Evolutionary conservation across 2,888 invertebrate genomes (phyloP).

Genomic region (Leptopilina drosophilae): DNA sequence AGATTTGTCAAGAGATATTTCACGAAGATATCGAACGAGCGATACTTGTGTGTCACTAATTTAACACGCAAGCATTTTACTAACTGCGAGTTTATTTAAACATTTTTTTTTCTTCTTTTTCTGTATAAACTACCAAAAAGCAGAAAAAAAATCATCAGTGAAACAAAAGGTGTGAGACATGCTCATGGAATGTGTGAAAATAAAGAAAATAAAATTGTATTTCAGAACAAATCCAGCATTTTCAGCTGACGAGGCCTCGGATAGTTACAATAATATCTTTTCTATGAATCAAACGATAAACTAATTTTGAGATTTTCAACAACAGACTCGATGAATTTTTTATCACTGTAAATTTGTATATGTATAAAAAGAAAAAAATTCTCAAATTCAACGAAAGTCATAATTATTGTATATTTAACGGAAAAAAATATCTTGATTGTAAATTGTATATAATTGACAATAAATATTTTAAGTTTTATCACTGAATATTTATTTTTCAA

Average conservation of each 20-base stretch:
- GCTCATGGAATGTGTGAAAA: slow-evolving; percentile 15
- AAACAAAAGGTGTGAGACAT: neutral
- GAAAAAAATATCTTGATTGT: neutral
- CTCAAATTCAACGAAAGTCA: neutral
- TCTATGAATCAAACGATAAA: slow-evolving; percentile 26
- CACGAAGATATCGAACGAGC: neutral
- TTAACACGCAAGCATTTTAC: slow-evolving; percentile 10
- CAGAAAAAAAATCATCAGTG: neutral
- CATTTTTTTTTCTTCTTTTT: neutral
- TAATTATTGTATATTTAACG: neutral
- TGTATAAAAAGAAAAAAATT: neutral
- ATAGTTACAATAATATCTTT: slow-evolving; percentile 44
- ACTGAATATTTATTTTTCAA: too few relatives aligned
- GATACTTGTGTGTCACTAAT: slow-evolving; percentile 25
- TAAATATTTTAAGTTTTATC: neutral
- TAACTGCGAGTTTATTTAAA: slow-evolving; percentile 14
- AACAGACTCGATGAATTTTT: slow-evolving; percentile 12
- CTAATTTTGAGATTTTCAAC: slow-evolving; percentile 1
- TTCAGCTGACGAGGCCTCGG: slow-evolving; percentile 66
- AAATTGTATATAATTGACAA: slow-evolving; percentile 14
- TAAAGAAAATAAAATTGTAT: slow-evolving; percentile 49
- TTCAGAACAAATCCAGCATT: slow-evolving; percentile 73
- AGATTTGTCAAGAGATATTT: slow-evolving; percentile 25
- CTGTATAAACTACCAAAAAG: too few relatives aligned
- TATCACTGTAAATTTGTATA: neutral